Base-by-base conservation (phyloP, 2,888 invertebrate genomes). In the Stegana nigrithorax region DNA sequence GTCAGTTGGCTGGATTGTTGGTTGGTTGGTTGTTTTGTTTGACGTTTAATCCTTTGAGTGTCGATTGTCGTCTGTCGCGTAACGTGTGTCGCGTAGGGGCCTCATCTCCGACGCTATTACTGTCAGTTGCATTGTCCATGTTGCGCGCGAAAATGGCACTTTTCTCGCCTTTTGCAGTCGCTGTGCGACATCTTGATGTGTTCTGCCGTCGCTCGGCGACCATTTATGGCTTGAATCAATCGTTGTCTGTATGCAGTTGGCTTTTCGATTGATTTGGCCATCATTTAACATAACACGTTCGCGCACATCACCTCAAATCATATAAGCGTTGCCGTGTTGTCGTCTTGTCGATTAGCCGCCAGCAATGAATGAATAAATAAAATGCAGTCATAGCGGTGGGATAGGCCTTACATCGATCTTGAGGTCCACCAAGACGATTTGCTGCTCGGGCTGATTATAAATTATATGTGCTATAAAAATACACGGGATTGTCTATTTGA, bases 171-270 rank as follows among this genome's bases (percentile, higher is more conserved):
- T 62, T 62, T 61, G 55, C 55, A 45, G 39, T 45, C 36, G 57
- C 26, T 42, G 51, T 27, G 61, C 56, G 55, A 55, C 45, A 47
- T 63, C 59, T 50, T 63, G 63, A 62, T 66, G 67, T 45, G 61
- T 45, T 25, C 6, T 21, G 36, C 21, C 32, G 36, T 32, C 5
- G 29, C 51, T 17, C 8, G 36, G 59, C 63, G 45, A 36, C 71
- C 71, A 67, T 71, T 71, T 71, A 71, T 68, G 71, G 71, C 17
- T 32, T n/a, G 65, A n/a, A 44, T 44, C 39, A 29, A 59, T 50
- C 21, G 3, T 25, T 10, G 29, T 26, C 8, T 45, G 19, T 47
- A 50, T 25, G 12, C 23, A 50, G 39, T 36, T 59, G 50, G 12
- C 12, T 23, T n/a, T 36, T 36, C 25, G 59, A 45, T 50, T 47